Conservation (phyloP, 2,888 invertebrate species). For the Drosophila tripunctata region DNA sequence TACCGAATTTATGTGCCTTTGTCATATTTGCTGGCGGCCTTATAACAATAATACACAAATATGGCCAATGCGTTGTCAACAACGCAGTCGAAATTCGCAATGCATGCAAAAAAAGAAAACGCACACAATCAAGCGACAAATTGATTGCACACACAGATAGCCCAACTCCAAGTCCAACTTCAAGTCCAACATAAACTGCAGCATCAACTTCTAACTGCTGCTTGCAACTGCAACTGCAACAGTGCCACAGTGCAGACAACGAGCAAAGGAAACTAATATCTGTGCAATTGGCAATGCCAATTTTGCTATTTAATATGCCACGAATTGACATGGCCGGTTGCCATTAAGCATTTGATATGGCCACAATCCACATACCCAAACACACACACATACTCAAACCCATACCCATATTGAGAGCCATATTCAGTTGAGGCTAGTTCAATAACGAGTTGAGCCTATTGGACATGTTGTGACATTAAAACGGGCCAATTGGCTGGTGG, state of each 20-base stretch:
- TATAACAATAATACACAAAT: conserved; percentile 76
- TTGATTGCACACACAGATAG: conserved; percentile 73
- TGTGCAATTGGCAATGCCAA: conserved; percentile 77
- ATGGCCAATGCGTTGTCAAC: conserved; percentile 76
- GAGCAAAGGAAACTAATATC: conserved; percentile 65
- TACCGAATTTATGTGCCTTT: conserved; percentile 78
- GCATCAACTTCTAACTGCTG: too few relatives aligned
- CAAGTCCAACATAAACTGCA: conserved; percentile 15
- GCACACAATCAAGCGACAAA: conserved; percentile 78
- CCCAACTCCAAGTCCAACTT: conserved; percentile 29
- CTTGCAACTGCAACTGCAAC: neutral
- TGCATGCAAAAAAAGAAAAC: conserved; percentile 46
- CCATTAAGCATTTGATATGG: conserved; percentile 76
- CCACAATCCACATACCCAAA: neutral
- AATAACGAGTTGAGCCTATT: conserved; percentile 6
- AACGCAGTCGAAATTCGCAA: conserved; percentile 40
- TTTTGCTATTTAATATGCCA: conserved; percentile 81
- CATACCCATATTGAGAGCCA: neutral
- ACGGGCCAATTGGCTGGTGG: conserved; percentile 31
- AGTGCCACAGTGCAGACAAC: conserved; percentile 42
- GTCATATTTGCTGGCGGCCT: conserved; percentile 71
- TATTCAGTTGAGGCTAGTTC: neutral
- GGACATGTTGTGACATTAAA: conserved; percentile 67
- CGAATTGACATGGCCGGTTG: conserved; percentile 77
- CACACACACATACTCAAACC: neutral